Percentiles rank a stretch among this genome's conserved stretches.
Evolutionary conservation across 2,888 invertebrate species (phyloP).

Genomic region (Zootermopsis nevadensis): DNA sequence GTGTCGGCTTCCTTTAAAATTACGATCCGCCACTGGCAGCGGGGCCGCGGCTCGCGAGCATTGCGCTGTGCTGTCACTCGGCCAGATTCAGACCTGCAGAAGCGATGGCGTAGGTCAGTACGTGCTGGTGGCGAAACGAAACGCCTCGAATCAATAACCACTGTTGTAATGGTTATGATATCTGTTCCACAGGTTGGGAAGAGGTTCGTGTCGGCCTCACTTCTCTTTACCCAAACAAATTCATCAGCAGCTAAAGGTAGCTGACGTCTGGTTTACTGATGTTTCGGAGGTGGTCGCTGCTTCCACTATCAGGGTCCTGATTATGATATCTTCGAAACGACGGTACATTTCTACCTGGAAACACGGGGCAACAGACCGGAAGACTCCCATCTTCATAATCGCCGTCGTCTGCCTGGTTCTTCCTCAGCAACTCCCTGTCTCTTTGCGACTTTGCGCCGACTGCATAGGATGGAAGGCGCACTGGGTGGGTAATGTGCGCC

Average conservation of each 20-base stretch:
- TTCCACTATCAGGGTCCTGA: too few relatives aligned
- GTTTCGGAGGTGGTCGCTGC: neutral
- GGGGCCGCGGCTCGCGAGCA: neutral
- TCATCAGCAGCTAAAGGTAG: neutral
- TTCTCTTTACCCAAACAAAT: neutral
- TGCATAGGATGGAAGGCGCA: too few relatives aligned
- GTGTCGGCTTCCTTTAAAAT: too few relatives aligned
- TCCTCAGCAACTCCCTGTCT: too few relatives aligned
- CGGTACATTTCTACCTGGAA: too few relatives aligned
- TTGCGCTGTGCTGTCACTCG: conserved; percentile 11
- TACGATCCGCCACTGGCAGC: too few relatives aligned
- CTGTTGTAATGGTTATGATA: neutral
- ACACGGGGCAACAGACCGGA: too few relatives aligned
- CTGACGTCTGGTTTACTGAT: neutral
- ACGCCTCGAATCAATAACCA: neutral
- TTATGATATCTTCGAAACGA: too few relatives aligned
- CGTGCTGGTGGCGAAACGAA: neutral
- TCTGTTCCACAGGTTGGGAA: neutral
- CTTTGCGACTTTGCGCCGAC: too few relatives aligned
- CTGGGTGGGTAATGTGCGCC: too few relatives aligned
- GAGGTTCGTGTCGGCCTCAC: neutral
- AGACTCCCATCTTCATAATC: too few relatives aligned
- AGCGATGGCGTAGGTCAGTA: neutral
- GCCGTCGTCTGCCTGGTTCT: too few relatives aligned
- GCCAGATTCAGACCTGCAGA: neutral